These are phyloP conservation scores for Megaceryle torquata DNA, from an alignment of 2,113 vertebrate genomes.

Conservation along the genomic window DNA sequence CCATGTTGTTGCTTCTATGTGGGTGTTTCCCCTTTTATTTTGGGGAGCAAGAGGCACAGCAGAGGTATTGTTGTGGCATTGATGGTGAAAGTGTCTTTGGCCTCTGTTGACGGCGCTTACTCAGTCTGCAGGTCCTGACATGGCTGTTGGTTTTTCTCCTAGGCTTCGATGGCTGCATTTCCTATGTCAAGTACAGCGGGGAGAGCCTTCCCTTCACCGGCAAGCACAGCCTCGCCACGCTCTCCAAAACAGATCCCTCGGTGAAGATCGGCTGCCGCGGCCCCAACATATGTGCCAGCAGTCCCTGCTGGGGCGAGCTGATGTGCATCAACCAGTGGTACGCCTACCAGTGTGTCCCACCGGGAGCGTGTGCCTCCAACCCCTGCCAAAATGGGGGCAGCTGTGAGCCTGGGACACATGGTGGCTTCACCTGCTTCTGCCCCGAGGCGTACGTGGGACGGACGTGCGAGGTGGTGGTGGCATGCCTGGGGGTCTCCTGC, in stretches of 20 bases:
- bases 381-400: constrained; percentile 92
- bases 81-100: background rate
- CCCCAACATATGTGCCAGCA: constrained; percentile 90
- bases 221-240: constrained; percentile 82
- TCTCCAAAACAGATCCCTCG: constrained; percentile 83
- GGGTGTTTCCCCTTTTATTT: background rate
- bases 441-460: constrained; percentile 83
- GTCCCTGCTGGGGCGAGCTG: constrained; percentile 88
- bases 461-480: constrained; percentile 85
- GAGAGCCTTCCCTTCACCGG: constrained; percentile 89
- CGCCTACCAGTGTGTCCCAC: constrained; percentile 88
- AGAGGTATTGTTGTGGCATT: background rate
- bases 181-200: constrained; percentile 86
- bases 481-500: constrained; percentile 87
- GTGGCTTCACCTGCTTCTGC: constrained; percentile 87
- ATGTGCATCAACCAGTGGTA: constrained; percentile 96
- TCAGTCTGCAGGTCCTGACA: background rate
- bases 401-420: constrained; percentile 80
- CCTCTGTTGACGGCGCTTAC: background rate
- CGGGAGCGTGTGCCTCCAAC: constrained; percentile 86
- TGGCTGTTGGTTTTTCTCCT: background rate
- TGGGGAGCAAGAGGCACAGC: background rate
- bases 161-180: constrained; percentile 94
- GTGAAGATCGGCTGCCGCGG: constrained; percentile 92
- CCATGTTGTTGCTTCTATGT: background rate